Evolutionary conservation across 30 jellyfish, hydroid and myxozoan species (phyloP), one percentile per base, ranked within the genome.

Genomic region (Aurelia coerulea): DNA sequence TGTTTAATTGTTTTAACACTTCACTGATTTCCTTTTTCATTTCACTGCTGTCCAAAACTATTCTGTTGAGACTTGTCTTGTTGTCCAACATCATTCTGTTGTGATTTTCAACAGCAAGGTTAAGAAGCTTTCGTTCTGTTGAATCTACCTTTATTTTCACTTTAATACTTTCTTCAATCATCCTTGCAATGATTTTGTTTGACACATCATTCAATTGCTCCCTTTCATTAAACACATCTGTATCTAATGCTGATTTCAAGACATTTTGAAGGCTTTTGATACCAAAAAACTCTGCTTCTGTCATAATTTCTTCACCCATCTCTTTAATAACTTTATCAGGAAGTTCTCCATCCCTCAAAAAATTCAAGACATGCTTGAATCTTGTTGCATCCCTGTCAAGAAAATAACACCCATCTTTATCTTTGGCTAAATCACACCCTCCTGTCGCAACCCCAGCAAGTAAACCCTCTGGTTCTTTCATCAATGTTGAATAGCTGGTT

Each of bases 361-460:
- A 77, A 77, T 77, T 62, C 88, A 77, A 58, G 18, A 77, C 59
- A 41, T 77, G 71, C 42, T 58, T 59, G 15, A 77, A 77, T n/a
- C 71, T 62, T 16, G 54, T 62, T 12, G 81, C 90, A 46, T 65
- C 71, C 15, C 90, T 39, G 65, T 79, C 90, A 46, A 79, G 19
- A n/a, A 79, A 79, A 51, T 79, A 79, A 54, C 37, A 32, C 4
- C 90, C 90, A 62, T 79, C 79, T 23, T 53, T 10, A 64, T 64
- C 62, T 12, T 73, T 46, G 6, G 33, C 78, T 13, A 79, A 66
- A 1, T 79, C 56, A 50, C 33, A 23, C 13, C 78, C 15, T 7
- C 90, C 90, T 15, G 68, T 35, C 15, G 64, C 65, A 18, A 79
- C 19, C 12, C 17, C 54, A 62, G 79, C 41, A 23, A 79, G 37